These are phyloP conservation scores for Austrofundulus limnaeus DNA, from an alignment of 2,113 vertebrate genomes.

Conservation along the genomic window DNA sequence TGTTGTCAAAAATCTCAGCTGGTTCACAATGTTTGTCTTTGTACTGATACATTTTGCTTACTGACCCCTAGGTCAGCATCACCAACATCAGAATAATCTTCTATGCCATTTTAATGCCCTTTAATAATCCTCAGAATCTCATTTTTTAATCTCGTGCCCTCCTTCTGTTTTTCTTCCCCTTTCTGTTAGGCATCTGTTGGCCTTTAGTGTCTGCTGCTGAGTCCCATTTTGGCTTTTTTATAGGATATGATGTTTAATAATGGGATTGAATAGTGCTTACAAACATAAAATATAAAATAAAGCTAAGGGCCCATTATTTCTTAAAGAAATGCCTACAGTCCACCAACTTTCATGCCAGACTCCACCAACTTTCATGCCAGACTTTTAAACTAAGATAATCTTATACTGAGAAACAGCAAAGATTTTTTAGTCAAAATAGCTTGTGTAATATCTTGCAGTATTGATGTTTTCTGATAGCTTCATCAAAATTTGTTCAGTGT, in stretches of 20 bases:
- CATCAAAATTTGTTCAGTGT: too few relatives aligned
- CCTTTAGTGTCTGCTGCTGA: constrained; percentile 57
- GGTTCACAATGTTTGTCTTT: constrained; percentile 47
- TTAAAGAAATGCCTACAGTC: too few relatives aligned
- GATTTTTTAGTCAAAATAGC: too few relatives aligned
- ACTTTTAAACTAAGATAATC: too few relatives aligned
- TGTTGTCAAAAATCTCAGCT: constrained; percentile 41
- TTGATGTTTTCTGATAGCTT: neutral
- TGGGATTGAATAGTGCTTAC: constrained; percentile 9
- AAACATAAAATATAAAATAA: neutral
- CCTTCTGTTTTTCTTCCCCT: constrained; percentile 73
- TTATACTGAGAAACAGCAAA: too few relatives aligned
- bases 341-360: too few relatives aligned
- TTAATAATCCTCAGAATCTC: constrained; percentile 70
- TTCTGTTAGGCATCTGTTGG: constrained; percentile 67
- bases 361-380: too few relatives aligned
- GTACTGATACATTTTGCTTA: constrained; percentile 37
- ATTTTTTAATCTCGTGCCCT: constrained; percentile 71
- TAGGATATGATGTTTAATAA: constrained; percentile 21
- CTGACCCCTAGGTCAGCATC: constrained; percentile 54
- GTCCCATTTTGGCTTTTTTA: constrained; percentile 45
- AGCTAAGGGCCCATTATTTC: neutral
- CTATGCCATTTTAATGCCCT: constrained; percentile 79
- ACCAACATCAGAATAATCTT: constrained; percentile 69
- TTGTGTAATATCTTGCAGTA: neutral